Conservation (phyloP, 1,140 invertebrate genomes). For the Ceratitis capitata region DNA sequence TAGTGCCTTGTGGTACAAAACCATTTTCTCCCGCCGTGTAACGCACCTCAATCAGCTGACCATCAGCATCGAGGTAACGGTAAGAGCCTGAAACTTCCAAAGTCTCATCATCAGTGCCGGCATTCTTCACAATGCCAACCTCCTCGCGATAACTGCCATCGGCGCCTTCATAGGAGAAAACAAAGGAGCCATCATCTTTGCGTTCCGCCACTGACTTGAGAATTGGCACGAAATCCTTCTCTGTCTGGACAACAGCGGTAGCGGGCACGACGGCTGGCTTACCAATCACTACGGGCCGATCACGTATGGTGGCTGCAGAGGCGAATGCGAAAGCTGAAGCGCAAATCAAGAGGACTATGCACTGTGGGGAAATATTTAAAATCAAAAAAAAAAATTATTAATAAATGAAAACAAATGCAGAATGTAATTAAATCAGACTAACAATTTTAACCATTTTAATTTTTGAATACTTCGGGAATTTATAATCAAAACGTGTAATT, state of each 20-base stretch:
- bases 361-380: background rate
- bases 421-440: background rate
- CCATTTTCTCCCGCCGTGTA: constrained; percentile 76
- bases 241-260: background rate
- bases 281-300: background rate
- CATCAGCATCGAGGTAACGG: constrained; percentile 73
- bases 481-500: background rate
- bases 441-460: background rate
- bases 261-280: background rate
- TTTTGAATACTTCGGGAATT: background rate
- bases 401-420: background rate
- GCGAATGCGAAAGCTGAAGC: background rate
- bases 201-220: constrained; percentile 51
- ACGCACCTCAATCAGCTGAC: constrained; percentile 74
- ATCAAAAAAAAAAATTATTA: background rate
- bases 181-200: constrained; percentile 54
- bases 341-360: background rate
- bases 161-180: constrained; percentile 54
- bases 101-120: constrained; percentile 56
- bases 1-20: constrained; percentile 70
- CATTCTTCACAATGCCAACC: constrained; percentile 46
- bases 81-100: constrained; percentile 67
- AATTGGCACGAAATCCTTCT: constrained; percentile 51
- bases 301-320: background rate
- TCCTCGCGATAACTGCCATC: constrained; percentile 54